Percentiles rank a stretch among this genome's conserved stretches.
These are phyloP conservation scores for Acrocephalus arundinaceus DNA, from an alignment of 2,113 vertebrate species.

Conservation along the genomic window DNA sequence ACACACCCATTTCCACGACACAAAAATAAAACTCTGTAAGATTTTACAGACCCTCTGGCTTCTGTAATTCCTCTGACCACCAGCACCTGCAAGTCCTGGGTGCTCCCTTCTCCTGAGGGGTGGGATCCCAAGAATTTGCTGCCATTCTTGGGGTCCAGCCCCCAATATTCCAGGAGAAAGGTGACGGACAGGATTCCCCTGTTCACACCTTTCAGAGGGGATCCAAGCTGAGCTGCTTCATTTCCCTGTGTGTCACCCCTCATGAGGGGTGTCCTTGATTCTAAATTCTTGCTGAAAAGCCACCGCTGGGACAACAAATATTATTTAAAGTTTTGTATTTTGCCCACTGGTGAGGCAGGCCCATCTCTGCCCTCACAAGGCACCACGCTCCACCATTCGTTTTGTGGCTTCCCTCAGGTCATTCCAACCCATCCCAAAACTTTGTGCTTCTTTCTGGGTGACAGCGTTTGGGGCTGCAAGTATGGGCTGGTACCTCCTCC, in stretches of 20 bases:
- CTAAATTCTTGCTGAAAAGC: neutral
- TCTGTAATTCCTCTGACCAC: neutral
- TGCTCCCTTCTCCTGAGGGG: neutral
- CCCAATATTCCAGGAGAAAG: neutral
- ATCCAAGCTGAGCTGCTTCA: neutral
- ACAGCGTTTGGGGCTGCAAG: rapidly evolving
- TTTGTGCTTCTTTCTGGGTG: no score
- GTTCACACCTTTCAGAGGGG: rapidly evolving
- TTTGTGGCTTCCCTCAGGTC: neutral
- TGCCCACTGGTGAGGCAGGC: rapidly evolving
- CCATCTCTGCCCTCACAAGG: no score
- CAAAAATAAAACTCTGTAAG: neutral
- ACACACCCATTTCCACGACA: no score
- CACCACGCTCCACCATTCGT: neutral
- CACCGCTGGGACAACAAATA: neutral
- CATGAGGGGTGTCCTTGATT: rapidly evolving
- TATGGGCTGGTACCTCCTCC: neutral
- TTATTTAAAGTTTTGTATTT: neutral
- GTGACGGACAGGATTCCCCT: rapidly evolving
- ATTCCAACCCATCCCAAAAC: rapidly evolving
- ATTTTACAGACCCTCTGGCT: neutral
- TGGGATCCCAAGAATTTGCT: rapidly evolving
- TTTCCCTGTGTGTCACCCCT: neutral
- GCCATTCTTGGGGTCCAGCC: neutral
- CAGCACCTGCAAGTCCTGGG: no score